phyloP scores from a whole-genome alignment of 2,113 vertebrate species.

The Tragelaphus imberbis region DNA sequence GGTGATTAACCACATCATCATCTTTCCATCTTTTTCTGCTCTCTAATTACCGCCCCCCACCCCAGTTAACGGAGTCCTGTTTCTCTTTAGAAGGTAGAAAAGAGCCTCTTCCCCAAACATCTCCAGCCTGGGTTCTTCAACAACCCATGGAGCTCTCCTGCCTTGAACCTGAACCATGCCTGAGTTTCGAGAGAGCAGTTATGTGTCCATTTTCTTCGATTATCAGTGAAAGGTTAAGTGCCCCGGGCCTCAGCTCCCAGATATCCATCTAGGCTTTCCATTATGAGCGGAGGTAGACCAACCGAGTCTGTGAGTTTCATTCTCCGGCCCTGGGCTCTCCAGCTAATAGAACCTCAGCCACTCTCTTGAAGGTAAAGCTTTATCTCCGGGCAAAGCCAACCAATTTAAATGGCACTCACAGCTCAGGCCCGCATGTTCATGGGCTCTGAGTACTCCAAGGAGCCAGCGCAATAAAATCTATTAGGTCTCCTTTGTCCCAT shows the following conservation, averaged over 20 bases:
- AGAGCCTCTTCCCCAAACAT: not conserved
- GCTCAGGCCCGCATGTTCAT: constrained; percentile 37
- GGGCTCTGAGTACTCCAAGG: constrained; percentile 34
- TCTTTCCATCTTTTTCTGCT: not conserved
- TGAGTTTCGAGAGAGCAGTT: constrained; percentile 65
- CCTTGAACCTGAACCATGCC: constrained; percentile 37
- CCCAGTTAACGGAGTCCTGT: constrained; percentile 39
- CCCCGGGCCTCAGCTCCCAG: constrained; percentile 15
- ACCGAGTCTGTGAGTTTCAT: not conserved
- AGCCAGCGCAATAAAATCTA: constrained; percentile 74
- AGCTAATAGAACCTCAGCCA: constrained; percentile 39
- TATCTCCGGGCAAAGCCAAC: constrained; percentile 49
- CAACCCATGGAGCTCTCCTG: constrained; percentile 17
- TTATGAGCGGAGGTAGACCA: constrained; percentile 23
- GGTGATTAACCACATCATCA: not conserved
- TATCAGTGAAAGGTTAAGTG: constrained; percentile 73
- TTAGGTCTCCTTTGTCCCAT: constrained; percentile 77
- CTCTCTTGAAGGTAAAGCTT: constrained; percentile 28
- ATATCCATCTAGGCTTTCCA: constrained; percentile 46
- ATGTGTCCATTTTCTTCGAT: constrained; percentile 66
- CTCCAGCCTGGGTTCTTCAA: constrained; percentile 28
- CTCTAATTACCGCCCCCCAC: not conserved
- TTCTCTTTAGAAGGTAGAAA: not conserved
- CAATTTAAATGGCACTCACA: constrained; percentile 58
- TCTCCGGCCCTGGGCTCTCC: constrained; percentile 11